Evolutionary conservation across 2,888 invertebrate genomes (phyloP), one percentile per base, ranked within the genome.

Genomic region (Caenorhabditis sp.): DNA sequence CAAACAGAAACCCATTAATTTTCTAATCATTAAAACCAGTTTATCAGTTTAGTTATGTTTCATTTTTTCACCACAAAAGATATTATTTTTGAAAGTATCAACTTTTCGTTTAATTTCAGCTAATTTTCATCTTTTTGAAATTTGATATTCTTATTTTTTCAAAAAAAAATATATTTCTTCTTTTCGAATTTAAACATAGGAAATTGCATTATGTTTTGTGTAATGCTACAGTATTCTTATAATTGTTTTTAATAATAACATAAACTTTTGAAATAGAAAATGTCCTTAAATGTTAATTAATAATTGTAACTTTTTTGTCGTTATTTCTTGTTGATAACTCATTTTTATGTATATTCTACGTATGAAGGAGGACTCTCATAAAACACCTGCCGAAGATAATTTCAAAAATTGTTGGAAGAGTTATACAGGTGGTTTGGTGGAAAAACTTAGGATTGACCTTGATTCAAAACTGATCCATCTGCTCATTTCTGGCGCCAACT

Each of bases 101-200:
- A 10, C 31, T n/a, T n/a, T n/a, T n/a, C n/a, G 5, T 36, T 5
- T 12, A 36, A 36, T 36, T 36, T 36, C 36, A 36, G 43, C 43
- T 43, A 43, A 43, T 43, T 43, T 43, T 43, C 43, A 43, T 43
- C 43, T 43, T 43, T 43, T 43, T 43, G 43, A 43, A 43, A 43
- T 14, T 43, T 43, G 43, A 43, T 43, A 43, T 43, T 17, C 3
- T 43, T 43, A 3, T 43, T 43, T 43, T 14, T 43, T 10, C 43
- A 43, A 43, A 43, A 43, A 8, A 8, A 12, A 5, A 36, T 36
- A 36, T 36, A 10, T 43, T 43, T 43, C 17, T 43, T 43, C 43
- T 17, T 43, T 43, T 4, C 31, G 31, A 31, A 10, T 6, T 31
- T 6, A 31, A 31, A 31, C 31, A 6, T 31, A 6, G 31, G 5